phyloP scores from a whole-genome alignment of 2,888 invertebrate species.

The Xanthia togata region DNA sequence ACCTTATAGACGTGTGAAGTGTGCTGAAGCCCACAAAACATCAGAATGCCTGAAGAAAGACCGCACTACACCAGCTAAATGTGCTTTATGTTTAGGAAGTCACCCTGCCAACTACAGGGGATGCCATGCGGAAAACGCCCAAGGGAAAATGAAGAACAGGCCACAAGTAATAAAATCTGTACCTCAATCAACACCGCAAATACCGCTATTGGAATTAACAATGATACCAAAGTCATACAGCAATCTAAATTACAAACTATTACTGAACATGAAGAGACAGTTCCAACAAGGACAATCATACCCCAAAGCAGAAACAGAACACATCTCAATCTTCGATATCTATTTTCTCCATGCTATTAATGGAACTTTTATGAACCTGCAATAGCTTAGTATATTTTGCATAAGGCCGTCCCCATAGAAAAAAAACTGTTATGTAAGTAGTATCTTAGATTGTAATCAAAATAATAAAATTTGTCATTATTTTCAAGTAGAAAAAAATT shows the following conservation, averaged over 20 bases:
- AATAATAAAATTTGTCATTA: too few species aligned
- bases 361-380: too few species aligned
- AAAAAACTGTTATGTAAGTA: too few species aligned
- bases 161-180: not conserved
- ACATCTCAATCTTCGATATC: too few species aligned
- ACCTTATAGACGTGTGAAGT: not conserved
- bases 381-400: too few species aligned
- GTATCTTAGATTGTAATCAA: too few species aligned
- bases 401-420: too few species aligned
- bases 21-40: not conserved
- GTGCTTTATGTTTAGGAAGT: not conserved
- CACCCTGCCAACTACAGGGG: not conserved
- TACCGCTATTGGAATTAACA: not conserved
- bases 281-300: not conserved
- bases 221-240: not conserved
- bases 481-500: too few species aligned
- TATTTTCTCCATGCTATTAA: too few species aligned
- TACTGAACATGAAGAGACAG: not conserved
- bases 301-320: not conserved
- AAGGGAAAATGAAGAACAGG: not conserved
- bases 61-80: not conserved
- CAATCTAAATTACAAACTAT: constrained; percentile 1
- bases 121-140: not conserved
- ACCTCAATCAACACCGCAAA: not conserved
- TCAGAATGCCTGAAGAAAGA: not conserved